Evolutionary conservation across 2,888 invertebrate species (phyloP).

Genomic region (Pollenia griseotomentosa): DNA sequence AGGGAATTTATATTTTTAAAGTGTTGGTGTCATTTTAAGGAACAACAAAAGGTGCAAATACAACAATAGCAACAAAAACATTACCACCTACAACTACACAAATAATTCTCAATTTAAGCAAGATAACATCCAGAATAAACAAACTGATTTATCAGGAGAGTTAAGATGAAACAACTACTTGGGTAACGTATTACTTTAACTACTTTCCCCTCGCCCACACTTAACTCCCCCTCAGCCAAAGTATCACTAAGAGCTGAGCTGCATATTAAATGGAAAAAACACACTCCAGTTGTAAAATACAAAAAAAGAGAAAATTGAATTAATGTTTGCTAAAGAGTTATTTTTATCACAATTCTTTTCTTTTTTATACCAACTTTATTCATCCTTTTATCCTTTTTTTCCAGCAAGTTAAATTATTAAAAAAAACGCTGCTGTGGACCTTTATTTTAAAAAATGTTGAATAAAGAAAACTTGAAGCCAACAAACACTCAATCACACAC

Average conservation of each 20-base stretch:
- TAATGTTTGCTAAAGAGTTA: conserved; percentile 71
- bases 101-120: conserved; percentile 65
- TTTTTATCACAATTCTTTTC: conserved; percentile 54
- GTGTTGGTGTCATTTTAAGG: conserved; percentile 28
- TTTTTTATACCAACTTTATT: background rate
- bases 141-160: conserved; percentile 40
- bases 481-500: conserved; percentile 39
- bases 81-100: conserved; percentile 33
- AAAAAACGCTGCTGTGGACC: conserved; percentile 27
- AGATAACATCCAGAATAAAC: conserved; percentile 54
- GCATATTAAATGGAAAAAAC: conserved; percentile 2
- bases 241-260: background rate
- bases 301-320: conserved; percentile 62
- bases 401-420: conserved; percentile 51
- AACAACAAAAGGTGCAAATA: conserved; percentile 41
- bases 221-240: background rate
- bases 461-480: conserved; percentile 7
- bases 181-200: background rate
- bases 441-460: conserved; percentile 34
- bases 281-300: conserved; percentile 34
- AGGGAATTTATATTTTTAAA: conserved; percentile 48
- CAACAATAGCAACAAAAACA: background rate
- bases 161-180: conserved; percentile 39
- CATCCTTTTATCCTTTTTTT: background rate
- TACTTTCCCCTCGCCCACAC: background rate